Evolutionary conservation across 2,113 vertebrate genomes (phyloP).

Genomic region (Paracanthobrama guichenoti): DNA sequence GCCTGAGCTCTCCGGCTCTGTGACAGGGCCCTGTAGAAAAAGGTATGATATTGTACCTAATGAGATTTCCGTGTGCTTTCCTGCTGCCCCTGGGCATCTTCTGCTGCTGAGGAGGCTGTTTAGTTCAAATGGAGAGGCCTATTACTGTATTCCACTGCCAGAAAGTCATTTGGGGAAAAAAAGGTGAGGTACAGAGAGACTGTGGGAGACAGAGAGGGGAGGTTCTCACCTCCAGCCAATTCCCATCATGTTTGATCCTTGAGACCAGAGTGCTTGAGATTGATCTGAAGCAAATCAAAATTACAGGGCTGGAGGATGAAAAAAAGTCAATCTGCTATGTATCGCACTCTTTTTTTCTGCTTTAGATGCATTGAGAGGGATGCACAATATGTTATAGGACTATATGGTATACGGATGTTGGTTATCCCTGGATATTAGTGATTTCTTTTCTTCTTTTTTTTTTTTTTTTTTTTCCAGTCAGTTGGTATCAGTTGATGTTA

Average conservation of each 20-base stretch:
- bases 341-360: not conserved
- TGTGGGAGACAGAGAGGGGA: not conserved
- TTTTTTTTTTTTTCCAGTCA: no score
- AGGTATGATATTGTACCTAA: constrained; percentile 69
- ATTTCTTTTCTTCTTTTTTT: no score
- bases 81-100: constrained; percentile 54
- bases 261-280: constrained; percentile 59
- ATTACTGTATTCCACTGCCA: constrained; percentile 69
- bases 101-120: constrained; percentile 53
- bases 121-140: constrained; percentile 74
- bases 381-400: not conserved
- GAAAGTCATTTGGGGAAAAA: constrained; percentile 60
- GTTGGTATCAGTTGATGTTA: not conserved
- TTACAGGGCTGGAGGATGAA: constrained; percentile 39
- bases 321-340: constrained; percentile 34
- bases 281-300: constrained; percentile 67
- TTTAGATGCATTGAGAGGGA: not conserved
- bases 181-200: not conserved
- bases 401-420: not conserved
- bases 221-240: constrained; percentile 72
- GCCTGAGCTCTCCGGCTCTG: constrained; percentile 60
- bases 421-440: not conserved
- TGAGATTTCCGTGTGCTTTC: constrained; percentile 69
- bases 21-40: constrained; percentile 61
- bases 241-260: constrained; percentile 72